Base-by-base conservation (phyloP, 2,888 invertebrate genomes). In the Noctua janthina region DNA sequence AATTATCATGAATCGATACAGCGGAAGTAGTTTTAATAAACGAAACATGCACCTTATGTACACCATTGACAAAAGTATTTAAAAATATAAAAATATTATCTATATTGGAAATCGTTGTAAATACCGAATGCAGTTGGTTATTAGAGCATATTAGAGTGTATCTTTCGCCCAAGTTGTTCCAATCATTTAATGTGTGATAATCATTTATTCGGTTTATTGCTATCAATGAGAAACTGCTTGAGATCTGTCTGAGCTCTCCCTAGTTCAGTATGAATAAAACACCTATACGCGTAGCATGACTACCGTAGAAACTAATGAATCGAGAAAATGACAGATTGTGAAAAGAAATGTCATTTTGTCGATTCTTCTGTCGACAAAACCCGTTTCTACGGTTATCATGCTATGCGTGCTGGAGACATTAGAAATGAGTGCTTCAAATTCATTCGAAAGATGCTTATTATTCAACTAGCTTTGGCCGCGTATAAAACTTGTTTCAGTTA, bases 31-130 rank as follows among this genome's bases (percentile, higher is more conserved):
- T 67, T 17, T 23, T 20, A 67, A n/a, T 62, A 49, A 69, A 39
- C 17, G n/a, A 76, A 76, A 83, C 35, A 59, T 82, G 68, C 76
- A 69, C 29, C 8, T 51, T 76, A 51, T 80, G 29, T 76, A 83
- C 76, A 82, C 29, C 59, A 51, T 59, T 68, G 51, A 59, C n/a
- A 62, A 76, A 76, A 51, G 29, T 51, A 43, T 39, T 81, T 8
- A 76, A 46, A 76, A 62, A 68, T 76, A 81, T 83, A 83, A 83
- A 81, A 76, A 81, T 79, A 66, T 70, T 66, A 17, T 70, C 35
- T 54, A 17, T 68, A 75, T 69, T 46, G 10, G 49, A 51, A 64
- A 51, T 39, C 29, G 15, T 66, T 67, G 82, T 54, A 75, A 59
- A 20, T 75, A 59, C 20, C n/a, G 10, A 39, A 17, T 39, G 81